Conservation (phyloP, 1,140 invertebrate genomes). For the Harlomillsia oculata region DNA sequence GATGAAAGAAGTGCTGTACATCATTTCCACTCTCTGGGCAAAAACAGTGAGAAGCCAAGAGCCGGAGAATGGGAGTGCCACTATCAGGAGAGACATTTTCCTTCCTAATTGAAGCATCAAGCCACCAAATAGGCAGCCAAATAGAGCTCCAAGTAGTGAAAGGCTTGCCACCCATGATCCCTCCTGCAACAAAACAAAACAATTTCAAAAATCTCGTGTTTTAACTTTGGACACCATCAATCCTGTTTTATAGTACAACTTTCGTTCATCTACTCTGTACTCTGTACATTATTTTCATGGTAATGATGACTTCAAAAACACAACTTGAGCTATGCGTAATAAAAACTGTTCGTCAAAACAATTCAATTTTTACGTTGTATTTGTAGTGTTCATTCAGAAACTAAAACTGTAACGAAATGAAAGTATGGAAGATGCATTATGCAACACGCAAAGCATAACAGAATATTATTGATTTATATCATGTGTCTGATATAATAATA, state of each 20-base stretch:
- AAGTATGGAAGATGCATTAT: no score
- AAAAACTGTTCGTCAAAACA: no score
- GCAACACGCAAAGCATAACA: no score
- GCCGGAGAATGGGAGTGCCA: conserved; percentile 59
- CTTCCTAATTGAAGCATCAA: conserved; percentile 61
- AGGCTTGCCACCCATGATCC: conserved; percentile 72
- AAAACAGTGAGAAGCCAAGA: conserved; percentile 67
- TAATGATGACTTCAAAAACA: neutral
- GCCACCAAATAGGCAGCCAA: conserved; percentile 46
- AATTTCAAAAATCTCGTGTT: neutral
- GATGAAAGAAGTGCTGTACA: conserved; percentile 64
- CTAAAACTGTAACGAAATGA: no score
- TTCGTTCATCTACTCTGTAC: neutral
- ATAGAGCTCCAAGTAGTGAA: conserved; percentile 64
- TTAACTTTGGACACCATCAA: no score
- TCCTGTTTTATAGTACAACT: no score
- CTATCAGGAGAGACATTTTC: conserved; percentile 54
- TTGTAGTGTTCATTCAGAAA: no score
- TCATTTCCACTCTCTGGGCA: conserved; percentile 61
- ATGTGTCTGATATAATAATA: no score
- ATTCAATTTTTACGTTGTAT: no score
- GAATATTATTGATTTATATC: no score
- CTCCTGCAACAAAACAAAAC: conserved; percentile 46
- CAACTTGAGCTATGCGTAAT: no score
- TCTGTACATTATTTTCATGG: neutral